Percentiles rank a stretch among this genome's conserved stretches.
Evolutionary conservation across 2,113 vertebrate genomes (phyloP).

Genomic region (Tetrao urogallus): DNA sequence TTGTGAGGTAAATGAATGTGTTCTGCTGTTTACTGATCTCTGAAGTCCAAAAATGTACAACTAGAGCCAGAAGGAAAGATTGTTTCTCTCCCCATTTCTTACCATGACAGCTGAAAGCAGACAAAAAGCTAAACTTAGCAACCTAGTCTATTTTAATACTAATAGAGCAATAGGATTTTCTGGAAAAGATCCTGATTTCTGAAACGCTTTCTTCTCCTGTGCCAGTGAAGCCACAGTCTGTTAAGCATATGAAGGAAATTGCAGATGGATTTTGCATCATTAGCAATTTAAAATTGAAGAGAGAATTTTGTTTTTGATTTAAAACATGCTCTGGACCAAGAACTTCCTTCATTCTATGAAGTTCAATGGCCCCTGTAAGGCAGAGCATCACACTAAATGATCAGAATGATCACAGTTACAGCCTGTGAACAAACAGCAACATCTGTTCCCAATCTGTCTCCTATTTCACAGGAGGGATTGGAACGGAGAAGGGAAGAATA

Average conservation of each 20-base stretch:
- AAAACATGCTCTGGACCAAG: background rate
- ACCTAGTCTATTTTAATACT: background rate
- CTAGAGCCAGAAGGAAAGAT: background rate
- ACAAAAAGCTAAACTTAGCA: background rate
- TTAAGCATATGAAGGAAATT: background rate
- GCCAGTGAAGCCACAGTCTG: background rate
- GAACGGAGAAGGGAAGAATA: background rate
- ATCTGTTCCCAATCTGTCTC: constrained; percentile 50
- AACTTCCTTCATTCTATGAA: background rate
- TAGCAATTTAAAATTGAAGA: background rate
- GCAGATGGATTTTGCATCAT: background rate
- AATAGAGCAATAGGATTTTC: background rate
- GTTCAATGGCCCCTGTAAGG: background rate
- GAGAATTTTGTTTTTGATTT: background rate
- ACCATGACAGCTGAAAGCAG: background rate
- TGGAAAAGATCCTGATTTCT: background rate
- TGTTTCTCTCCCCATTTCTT: background rate
- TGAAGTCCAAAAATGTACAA: background rate
- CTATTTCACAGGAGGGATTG: background rate
- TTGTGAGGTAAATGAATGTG: background rate
- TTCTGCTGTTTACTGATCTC: constrained; percentile 27
- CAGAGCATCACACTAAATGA: constrained; percentile 1
- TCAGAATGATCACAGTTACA: constrained; percentile 14
- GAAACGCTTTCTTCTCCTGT: background rate
- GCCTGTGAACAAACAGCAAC: constrained; percentile 47